These are phyloP conservation scores for Stenichneumon culpator DNA, from an alignment of 2,888 invertebrate species.

Conservation along the genomic window DNA sequence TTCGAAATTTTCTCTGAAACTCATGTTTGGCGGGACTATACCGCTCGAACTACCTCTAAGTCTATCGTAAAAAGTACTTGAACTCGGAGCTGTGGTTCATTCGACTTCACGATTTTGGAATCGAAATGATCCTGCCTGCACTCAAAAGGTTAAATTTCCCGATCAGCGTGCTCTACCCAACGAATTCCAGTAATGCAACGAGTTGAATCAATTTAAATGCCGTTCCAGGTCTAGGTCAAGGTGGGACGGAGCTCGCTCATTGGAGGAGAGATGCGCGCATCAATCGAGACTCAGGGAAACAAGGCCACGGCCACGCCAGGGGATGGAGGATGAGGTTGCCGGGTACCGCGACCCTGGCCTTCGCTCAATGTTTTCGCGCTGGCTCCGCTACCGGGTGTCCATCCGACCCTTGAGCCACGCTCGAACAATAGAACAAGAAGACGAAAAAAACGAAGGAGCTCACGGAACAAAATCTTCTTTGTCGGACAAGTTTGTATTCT, in stretches of 20 bases:
- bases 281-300: slow-evolving; percentile 64
- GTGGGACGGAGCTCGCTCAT: slow-evolving; percentile 15
- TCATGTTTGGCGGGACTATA: too few relatives aligned
- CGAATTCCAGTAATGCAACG: not conserved
- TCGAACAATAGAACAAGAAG: not conserved
- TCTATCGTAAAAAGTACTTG: too few relatives aligned
- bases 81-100: too few relatives aligned
- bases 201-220: slow-evolving; percentile 54
- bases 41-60: too few relatives aligned
- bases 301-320: slow-evolving; percentile 60
- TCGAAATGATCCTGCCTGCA: too few relatives aligned
- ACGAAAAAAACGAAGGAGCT: not conserved
- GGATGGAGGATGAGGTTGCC: slow-evolving; percentile 43
- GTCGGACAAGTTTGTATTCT: not conserved
- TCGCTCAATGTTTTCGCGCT: slow-evolving; percentile 12
- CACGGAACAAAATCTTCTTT: not conserved
- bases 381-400: not conserved
- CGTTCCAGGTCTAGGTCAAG: slow-evolving; percentile 51
- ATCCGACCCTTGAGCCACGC: not conserved
- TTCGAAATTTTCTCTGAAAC: too few relatives aligned
- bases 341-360: slow-evolving; percentile 34
- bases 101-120: too few relatives aligned
- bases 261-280: slow-evolving; percentile 56
- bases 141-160: not conserved
- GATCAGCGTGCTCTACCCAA: not conserved